Evolutionary conservation across 2,888 invertebrate genomes (phyloP).

Genomic region (Eubasilissa splendida): DNA sequence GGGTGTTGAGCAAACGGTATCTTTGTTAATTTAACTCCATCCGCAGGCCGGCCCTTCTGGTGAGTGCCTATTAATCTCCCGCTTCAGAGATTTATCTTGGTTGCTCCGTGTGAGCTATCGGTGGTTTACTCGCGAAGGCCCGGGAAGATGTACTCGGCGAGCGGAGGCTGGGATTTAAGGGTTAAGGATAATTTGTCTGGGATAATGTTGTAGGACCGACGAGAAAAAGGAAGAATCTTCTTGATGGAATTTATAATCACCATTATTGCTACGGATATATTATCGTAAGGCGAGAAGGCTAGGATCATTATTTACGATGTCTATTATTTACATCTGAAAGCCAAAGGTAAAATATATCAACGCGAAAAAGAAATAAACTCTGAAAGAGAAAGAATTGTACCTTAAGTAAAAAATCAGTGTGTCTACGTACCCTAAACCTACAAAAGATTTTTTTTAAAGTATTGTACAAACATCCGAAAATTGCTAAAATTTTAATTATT

Average conservation of each 20-base stretch:
- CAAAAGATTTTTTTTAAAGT: no score
- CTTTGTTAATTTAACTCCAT: constrained; percentile 28
- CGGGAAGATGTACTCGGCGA: background rate
- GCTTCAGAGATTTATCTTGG: constrained; percentile 18
- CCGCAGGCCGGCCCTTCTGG: constrained; percentile 19
- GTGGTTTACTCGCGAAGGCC: constrained; percentile 25
- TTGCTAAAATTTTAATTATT: no score
- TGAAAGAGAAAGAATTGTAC: no score
- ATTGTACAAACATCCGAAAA: no score
- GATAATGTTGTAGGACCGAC: constrained; percentile 20
- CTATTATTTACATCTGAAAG: no score
- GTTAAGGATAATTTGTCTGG: constrained; percentile 27
- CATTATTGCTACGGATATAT: background rate
- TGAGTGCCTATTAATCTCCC: constrained; percentile 27
- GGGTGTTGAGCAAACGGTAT: constrained; percentile 31
- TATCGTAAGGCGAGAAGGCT: background rate
- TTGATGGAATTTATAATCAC: constrained; percentile 23
- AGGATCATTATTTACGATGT: no score
- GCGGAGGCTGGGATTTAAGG: constrained; percentile 12
- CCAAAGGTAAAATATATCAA: no score
- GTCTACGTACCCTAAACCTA: no score
- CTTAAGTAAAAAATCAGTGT: no score
- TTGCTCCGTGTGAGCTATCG: constrained; percentile 30
- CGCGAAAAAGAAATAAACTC: no score
- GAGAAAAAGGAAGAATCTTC: constrained; percentile 1